phyloP scores from a whole-genome alignment of 1,140 invertebrate genomes.

The Plutomurus gul region DNA sequence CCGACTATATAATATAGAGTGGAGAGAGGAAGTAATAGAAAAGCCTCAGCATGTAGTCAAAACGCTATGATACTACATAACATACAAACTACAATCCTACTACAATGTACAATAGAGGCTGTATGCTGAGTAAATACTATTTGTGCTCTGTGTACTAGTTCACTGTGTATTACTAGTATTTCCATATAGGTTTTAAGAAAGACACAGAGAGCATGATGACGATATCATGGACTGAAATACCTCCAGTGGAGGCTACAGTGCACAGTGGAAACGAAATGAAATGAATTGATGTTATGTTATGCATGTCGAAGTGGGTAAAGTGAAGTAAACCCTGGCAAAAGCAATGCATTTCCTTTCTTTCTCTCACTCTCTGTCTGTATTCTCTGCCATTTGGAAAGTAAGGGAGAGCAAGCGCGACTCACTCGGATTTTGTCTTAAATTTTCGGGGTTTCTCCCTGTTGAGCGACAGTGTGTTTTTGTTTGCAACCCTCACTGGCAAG shows the following conservation, averaged over 20 bases:
- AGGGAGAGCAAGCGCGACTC: constrained; percentile 10
- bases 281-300: neutral
- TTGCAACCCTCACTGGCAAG: constrained; percentile 11
- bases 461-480: constrained; percentile 7
- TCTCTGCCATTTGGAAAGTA: neutral
- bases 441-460: constrained; percentile 33
- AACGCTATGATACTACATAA: too few relatives aligned
- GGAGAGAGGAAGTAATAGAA: too few relatives aligned
- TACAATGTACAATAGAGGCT: too few relatives aligned
- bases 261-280: neutral
- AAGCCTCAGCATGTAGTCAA: too few relatives aligned
- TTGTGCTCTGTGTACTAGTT: too few relatives aligned
- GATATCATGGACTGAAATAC: too few relatives aligned
- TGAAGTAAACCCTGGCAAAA: neutral
- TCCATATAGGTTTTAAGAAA: neutral
- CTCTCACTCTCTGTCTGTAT: neutral
- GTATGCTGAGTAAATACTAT: too few relatives aligned
- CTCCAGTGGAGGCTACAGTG: neutral
- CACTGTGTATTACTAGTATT: neutral
- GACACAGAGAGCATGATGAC: neutral
- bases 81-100: too few relatives aligned
- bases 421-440: constrained; percentile 18
- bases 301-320: constrained; percentile 6
- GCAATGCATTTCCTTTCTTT: neutral
- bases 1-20: too few relatives aligned